Base-by-base conservation (phyloP, 2,888 invertebrate genomes). In the Phragmatobia fuliginosa region DNA sequence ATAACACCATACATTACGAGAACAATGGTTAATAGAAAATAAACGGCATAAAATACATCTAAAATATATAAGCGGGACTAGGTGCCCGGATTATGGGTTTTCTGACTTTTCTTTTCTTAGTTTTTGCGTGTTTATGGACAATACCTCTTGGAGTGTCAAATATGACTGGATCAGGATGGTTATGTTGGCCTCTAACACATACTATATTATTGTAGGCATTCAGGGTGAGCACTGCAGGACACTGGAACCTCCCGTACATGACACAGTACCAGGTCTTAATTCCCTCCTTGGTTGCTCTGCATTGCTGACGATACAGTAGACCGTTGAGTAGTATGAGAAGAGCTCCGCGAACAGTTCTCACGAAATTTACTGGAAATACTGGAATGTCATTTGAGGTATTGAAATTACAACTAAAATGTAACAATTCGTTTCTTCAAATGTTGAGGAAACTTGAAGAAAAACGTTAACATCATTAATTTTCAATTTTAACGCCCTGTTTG, bases 191-290 rank as follows among this genome's bases (percentile, higher is more conserved):
- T 61, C 83, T 78, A 16, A 89, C 85, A 59, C 82, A 84, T 0
- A 87, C 79, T 1, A 91, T 87, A 65, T 85, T 84, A 36, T 90
- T 83, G n/a, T 73, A 69, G 0, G 66, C 62, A 31, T 90, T 82
- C 0, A 89, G 88, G 0, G 78, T 85, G 4, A 90, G 72, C 25
- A 83, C 77, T 0, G 87, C 84, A 2, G 77, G 74, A 64, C 91
- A 91, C 56, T 87, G 85, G 14, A 61, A 70, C 10, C 74, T 75
- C 28, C 72, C 68, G 28, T 90, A 90, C 87, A 86, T 89, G 0
- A 84, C 81, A 65, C 90, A 90, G 74, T 90, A 88, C 88, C 90
- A 90, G 3, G 83, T 84, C 33, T 72, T 85, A 28, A 66, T 65
- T 2, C 90, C 90, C 0, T 85, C 87, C 60, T 70, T 87, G 5